These are phyloP conservation scores for Hyphantria cunea DNA, from an alignment of 1,140 invertebrate species.

Conservation along the genomic window DNA sequence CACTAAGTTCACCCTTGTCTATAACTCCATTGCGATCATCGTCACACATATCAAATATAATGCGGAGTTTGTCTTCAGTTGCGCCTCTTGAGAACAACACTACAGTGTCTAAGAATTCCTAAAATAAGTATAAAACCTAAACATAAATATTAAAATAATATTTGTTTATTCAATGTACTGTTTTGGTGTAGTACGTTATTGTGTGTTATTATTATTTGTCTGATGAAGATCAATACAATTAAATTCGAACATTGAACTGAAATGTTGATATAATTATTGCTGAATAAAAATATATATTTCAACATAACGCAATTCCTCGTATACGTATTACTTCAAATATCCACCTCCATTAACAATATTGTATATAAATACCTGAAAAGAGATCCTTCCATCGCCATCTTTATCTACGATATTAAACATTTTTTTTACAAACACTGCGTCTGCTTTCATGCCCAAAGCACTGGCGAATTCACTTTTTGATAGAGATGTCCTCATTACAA, in stretches of 20 bases:
- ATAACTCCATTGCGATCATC: constrained; percentile 97
- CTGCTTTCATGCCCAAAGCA: constrained; percentile 97
- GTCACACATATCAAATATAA: constrained; percentile 99
- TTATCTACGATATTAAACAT: constrained; percentile 99
- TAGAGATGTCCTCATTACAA: constrained; percentile 96
- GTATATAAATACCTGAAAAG: constrained; percentile 88
- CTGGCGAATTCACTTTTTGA: constrained; percentile 98
- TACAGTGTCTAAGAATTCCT: constrained; percentile 98
- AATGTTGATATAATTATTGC: too few relatives aligned
- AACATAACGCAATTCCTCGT: too few relatives aligned
- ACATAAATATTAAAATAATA: too few relatives aligned
- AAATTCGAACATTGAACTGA: too few relatives aligned
- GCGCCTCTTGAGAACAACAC: constrained; percentile 95
- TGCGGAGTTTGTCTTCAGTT: constrained; percentile 97
- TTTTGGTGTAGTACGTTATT: too few relatives aligned
- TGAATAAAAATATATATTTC: too few relatives aligned
- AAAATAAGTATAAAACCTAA: too few relatives aligned
- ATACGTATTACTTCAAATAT: too few relatives aligned
- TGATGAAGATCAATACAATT: too few relatives aligned
- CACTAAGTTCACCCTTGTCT: constrained; percentile 95
- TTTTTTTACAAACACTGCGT: constrained; percentile 98
- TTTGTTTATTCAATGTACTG: too few relatives aligned
- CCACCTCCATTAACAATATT: too few relatives aligned
- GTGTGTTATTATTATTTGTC: too few relatives aligned
- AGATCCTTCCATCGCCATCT: constrained; percentile 96